Evolutionary conservation across 92 coral and sea anemone species (phyloP).

Genomic region (Isaurus tuberculatus): DNA sequence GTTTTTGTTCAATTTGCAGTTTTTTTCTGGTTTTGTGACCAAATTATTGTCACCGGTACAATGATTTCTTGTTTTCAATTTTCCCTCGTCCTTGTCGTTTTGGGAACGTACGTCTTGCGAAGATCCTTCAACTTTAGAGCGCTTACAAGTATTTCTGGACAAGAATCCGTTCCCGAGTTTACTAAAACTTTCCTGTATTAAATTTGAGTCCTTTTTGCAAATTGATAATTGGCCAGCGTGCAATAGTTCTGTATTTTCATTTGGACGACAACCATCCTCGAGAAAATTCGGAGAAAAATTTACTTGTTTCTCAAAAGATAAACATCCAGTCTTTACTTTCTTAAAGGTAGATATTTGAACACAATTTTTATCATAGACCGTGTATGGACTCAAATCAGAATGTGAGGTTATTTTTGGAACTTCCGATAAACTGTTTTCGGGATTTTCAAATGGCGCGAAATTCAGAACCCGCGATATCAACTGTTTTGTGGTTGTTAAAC

Average conservation of each 20-base stretch:
- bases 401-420: background rate
- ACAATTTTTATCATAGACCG: background rate
- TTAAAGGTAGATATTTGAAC: background rate
- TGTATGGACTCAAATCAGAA: background rate
- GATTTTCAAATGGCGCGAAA: slow-evolving; percentile 38
- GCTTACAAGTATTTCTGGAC: background rate
- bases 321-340: background rate
- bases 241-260: background rate
- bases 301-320: background rate
- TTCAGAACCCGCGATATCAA: slow-evolving; percentile 1
- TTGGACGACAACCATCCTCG: background rate
- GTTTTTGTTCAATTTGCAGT: background rate
- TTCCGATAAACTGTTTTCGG: background rate
- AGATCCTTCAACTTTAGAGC: background rate
- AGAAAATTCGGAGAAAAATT: background rate
- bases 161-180: background rate
- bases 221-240: background rate
- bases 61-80: background rate
- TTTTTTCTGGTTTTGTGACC: background rate
- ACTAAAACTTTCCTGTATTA: background rate
- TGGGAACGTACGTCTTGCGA: background rate
- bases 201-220: background rate
- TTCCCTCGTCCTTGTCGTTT: background rate
- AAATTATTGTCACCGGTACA: background rate
- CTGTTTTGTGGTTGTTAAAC: background rate